These are phyloP conservation scores for Phoebastria nigripes DNA, from an alignment of 2,797 vertebrate genomes.

Conservation along the genomic window DNA sequence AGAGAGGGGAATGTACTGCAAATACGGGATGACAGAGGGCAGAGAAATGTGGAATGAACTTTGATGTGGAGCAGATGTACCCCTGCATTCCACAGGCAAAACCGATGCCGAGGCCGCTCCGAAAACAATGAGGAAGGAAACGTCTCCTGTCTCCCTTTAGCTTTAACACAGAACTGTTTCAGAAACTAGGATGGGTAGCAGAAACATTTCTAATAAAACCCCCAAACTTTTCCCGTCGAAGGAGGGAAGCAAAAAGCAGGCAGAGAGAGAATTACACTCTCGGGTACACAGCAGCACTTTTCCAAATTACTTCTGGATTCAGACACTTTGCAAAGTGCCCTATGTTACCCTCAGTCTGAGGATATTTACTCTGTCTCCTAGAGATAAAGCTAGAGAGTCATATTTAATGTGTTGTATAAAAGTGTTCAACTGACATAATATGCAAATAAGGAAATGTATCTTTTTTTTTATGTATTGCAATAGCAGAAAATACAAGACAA, in stretches of 20 bases:
- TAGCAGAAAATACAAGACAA: background rate
- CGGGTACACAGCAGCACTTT: accelerated
- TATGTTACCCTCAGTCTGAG: background rate
- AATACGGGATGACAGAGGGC: slow-evolving; percentile 31
- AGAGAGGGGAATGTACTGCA: background rate
- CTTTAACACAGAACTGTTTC: background rate
- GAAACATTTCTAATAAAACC: background rate
- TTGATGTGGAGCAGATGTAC: slow-evolving; percentile 66
- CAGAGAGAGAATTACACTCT: background rate
- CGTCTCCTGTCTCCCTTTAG: background rate
- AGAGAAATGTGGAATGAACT: slow-evolving; percentile 43
- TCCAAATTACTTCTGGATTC: background rate
- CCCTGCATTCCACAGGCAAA: slow-evolving; percentile 42
- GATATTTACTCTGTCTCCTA: background rate
- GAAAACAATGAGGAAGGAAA: background rate
- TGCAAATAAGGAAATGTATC: background rate
- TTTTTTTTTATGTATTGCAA: background rate
- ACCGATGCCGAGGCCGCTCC: background rate
- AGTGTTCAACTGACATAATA: background rate
- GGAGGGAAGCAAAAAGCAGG: background rate
- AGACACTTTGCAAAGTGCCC: background rate
- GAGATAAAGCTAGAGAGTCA: background rate
- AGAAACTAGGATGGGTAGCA: background rate
- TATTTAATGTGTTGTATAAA: background rate
- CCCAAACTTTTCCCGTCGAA: background rate